Evolutionary conservation across 2,888 invertebrate species (phyloP).

Genomic region (Sialis fuliginosa): DNA sequence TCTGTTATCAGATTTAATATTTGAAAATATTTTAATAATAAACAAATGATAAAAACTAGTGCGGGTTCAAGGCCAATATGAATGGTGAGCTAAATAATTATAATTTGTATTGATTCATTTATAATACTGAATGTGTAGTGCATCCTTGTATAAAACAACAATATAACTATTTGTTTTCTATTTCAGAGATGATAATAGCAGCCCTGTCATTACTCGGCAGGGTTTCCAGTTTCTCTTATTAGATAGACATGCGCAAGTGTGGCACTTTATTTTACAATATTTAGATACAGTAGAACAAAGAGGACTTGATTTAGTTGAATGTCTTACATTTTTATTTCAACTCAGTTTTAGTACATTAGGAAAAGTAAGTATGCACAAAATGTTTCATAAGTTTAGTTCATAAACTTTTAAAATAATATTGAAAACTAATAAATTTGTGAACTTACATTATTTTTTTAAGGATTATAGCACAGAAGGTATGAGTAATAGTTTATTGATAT

Average conservation of each 20-base stretch:
- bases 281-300: conserved; percentile 80
- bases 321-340: conserved; percentile 90
- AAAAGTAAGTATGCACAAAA: conserved; percentile 35
- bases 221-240: conserved; percentile 95
- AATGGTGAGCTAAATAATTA: too few relatives aligned
- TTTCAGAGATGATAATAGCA: conserved; percentile 58
- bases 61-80: neutral
- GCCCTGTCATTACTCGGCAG: conserved; percentile 75
- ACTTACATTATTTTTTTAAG: conserved; percentile 24
- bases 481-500: conserved; percentile 70
- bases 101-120: too few relatives aligned
- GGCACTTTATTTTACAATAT: conserved; percentile 95
- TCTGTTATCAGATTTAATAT: neutral
- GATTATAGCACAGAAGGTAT: conserved; percentile 94
- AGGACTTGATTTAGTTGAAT: conserved; percentile 75
- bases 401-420: neutral
- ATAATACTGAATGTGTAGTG: too few relatives aligned
- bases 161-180: neutral
- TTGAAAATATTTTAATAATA: neutral
- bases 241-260: conserved; percentile 87
- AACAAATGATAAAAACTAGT: neutral
- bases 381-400: neutral
- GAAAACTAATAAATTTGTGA: neutral
- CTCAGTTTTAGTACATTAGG: conserved; percentile 88
- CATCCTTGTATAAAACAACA: too few relatives aligned